These are phyloP conservation scores for Pithys albifrons DNA, from an alignment of 2,113 vertebrate species.

Conservation along the genomic window DNA sequence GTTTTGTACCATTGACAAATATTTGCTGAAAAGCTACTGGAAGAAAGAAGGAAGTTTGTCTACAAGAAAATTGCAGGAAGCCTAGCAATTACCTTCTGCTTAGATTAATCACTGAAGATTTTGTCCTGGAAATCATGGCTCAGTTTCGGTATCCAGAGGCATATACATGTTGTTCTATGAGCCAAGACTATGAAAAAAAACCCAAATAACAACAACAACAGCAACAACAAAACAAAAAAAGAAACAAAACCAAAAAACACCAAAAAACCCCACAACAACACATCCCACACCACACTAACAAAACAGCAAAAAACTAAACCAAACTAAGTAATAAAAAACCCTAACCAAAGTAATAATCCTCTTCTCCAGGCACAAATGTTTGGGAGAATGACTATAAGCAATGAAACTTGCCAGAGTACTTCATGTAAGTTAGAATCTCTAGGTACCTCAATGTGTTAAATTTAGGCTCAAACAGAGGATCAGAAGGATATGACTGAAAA, in stretches of 20 bases:
- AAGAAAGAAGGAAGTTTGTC: conserved; percentile 26
- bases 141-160: neutral
- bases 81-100: conserved; percentile 10
- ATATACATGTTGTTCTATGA: neutral
- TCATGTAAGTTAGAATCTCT: neutral
- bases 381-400: neutral
- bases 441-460: neutral
- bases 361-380: neutral
- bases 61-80: conserved; percentile 39
- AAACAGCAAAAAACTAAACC: neutral
- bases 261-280: neutral
- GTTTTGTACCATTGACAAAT: conserved; percentile 37
- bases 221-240: neutral
- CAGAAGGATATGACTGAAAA: neutral
- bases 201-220: neutral
- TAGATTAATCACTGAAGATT: conserved; percentile 10
- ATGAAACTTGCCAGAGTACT: neutral
- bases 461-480: neutral
- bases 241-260: too few relatives aligned
- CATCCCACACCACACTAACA: too few relatives aligned
- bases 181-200: neutral
- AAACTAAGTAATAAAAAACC: neutral
- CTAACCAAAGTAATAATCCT: neutral
- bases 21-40: conserved; percentile 36
- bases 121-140: neutral